Evolutionary conservation across 2,888 invertebrate species (phyloP).

Genomic region (Lampropteryx suffumata): DNA sequence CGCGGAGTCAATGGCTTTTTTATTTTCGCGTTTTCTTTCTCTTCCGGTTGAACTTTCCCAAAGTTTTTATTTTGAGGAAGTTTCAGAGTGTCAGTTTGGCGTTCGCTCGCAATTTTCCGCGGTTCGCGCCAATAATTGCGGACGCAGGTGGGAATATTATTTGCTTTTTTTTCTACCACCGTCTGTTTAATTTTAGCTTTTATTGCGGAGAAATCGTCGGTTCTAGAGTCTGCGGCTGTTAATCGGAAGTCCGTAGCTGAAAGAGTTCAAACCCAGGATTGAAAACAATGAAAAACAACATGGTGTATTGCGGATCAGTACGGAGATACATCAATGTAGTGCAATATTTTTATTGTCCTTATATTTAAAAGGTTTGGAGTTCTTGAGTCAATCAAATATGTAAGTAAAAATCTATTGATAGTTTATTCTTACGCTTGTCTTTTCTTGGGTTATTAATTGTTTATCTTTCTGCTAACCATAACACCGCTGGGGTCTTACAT

Average conservation of each 20-base stretch:
- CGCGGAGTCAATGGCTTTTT: conserved; percentile 80
- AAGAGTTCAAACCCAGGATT: not conserved
- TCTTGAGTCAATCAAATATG: too few relatives aligned
- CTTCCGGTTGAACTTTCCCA: conserved; percentile 78
- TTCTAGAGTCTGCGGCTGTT: not conserved
- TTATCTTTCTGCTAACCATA: too few relatives aligned
- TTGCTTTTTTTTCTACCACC: conserved; percentile 47
- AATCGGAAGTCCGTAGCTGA: conserved; percentile 1
- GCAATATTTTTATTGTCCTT: too few relatives aligned
- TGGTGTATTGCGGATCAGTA: too few relatives aligned
- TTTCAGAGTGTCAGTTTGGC: conserved; percentile 80
- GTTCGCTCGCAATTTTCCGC: conserved; percentile 78
- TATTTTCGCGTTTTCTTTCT: conserved; percentile 78
- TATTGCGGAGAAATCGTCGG: conserved; percentile 35
- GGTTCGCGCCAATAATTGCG: conserved; percentile 79
- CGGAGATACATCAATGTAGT: too few relatives aligned
- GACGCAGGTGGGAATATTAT: conserved; percentile 72
- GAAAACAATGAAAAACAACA: too few relatives aligned
- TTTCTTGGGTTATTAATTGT: too few relatives aligned
- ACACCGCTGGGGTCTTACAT: too few relatives aligned
- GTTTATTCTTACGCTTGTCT: too few relatives aligned
- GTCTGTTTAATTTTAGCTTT: conserved; percentile 34
- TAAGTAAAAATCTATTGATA: too few relatives aligned
- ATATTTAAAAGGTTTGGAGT: too few relatives aligned
- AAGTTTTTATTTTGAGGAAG: conserved; percentile 79